Base-by-base conservation (phyloP, 2,113 vertebrate genomes). In the Emberiza fucata region DNA sequence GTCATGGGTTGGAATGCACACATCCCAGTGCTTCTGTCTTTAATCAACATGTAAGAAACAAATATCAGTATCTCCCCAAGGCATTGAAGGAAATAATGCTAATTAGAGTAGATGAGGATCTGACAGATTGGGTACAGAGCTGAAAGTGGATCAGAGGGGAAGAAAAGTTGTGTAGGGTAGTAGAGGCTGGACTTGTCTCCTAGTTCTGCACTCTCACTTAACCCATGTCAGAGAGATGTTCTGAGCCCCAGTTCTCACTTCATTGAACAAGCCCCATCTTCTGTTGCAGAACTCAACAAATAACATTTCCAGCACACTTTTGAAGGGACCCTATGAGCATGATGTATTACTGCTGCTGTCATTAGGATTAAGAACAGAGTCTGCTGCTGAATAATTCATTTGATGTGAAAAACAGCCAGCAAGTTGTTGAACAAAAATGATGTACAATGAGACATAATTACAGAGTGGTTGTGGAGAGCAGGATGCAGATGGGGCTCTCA, bases 341-440 rank as follows among this genome's bases (percentile, higher is more conserved):
- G 68, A 90, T 80, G 44, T 54, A 69, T 80, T 93, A 75, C 64
- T 96, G 83, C 56, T 94, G 77, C 86, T 88, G 83, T 9, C 89
- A 68, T 89, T 76, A 83, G 82, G 82, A 92, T 69, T 81, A 92
- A 89, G 94, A 92, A 88, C 64, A 42, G 54, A 61, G 35, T 57
- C 88, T 87, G 69, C 76, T 89, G 92, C 82, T 97, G 92, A 97
- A 96, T 97, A 96, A 97, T 96, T 93, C 94, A 97, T 97, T 31
- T 39, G 59, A 73, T 90, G 63, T 42, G 22, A 91, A 93, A 92
- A 96, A 80, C 54, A 81, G 79, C 65, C 86, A 80, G 72, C 0
- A 3, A 84, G 76, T 80, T 73, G 86, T 83, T 88, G 95, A 96
- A 94, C 81, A 97, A 87, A 95, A 94, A 78, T 76, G 8, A 76